phyloP scores from a whole-genome alignment of 2,797 vertebrate genomes.

The Rhadinocentrus ornatus region DNA sequence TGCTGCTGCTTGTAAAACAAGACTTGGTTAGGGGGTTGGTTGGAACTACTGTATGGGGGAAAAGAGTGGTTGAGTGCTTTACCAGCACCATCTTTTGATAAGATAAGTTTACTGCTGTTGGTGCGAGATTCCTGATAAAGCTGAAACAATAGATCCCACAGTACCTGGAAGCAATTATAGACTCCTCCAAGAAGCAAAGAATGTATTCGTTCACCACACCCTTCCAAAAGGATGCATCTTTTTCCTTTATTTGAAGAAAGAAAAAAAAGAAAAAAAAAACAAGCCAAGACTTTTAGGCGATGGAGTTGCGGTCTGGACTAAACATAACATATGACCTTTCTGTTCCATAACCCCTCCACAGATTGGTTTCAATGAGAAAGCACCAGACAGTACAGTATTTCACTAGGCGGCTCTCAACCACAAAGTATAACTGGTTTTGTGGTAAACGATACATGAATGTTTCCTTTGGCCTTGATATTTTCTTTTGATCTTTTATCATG shows the following conservation, averaged over 20 bases:
- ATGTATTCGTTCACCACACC: conserved; percentile 72
- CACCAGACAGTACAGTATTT: conserved; percentile 24
- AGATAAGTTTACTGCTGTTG: conserved; percentile 34
- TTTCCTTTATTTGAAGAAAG: too few relatives aligned
- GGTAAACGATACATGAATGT: conserved; percentile 25
- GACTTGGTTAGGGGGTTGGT: neutral
- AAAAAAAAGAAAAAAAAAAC: too few relatives aligned
- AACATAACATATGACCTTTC: conserved; percentile 66
- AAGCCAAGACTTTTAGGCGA: conserved; percentile 57
- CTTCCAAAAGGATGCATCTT: conserved; percentile 66
- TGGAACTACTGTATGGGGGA: conserved; percentile 3
- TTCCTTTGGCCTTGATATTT: conserved; percentile 27
- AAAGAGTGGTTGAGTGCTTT: conserved; percentile 7
- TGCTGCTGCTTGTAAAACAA: neutral
- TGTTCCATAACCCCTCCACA: conserved; percentile 50
- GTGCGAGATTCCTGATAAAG: conserved; percentile 62
- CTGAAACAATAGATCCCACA: conserved; percentile 57
- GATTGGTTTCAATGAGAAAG: conserved; percentile 44
- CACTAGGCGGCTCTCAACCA: conserved; percentile 19
- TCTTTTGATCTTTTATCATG: conserved; percentile 4
- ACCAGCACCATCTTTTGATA: conserved; percentile 35
- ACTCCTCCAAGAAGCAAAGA: conserved; percentile 69
- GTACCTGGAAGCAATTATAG: conserved; percentile 82
- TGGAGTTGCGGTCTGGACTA: conserved; percentile 61
- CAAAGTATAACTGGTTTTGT: conserved; percentile 27